A percentile compares a stretch with the other conserved stretches of the same genome.
Evolutionary conservation across 2,888 invertebrate genomes (phyloP).

Genomic region (Pyrocoelia pectoralis): DNA sequence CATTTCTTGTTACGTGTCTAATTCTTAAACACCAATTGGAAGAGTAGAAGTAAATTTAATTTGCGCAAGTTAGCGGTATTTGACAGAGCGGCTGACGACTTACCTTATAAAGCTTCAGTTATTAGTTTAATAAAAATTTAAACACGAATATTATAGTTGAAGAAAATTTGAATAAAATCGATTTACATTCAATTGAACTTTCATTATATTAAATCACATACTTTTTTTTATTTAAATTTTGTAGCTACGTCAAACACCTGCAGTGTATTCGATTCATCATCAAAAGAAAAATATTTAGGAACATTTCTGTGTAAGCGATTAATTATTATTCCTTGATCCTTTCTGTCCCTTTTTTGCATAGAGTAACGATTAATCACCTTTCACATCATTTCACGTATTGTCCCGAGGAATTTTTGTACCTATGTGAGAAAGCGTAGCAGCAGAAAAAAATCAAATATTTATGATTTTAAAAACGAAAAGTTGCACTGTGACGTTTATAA

Average conservation of each 20-base stretch:
- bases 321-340: conserved; percentile 3
- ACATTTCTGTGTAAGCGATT: conserved; percentile 1
- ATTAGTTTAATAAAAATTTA: background rate
- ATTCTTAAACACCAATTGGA: no score
- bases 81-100: background rate
- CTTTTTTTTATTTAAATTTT: conserved; percentile 5
- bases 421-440: background rate
- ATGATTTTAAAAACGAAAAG: conserved; percentile 22
- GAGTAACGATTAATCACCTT: conserved; percentile 2
- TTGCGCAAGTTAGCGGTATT: background rate
- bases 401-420: background rate
- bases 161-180: conserved; percentile 1
- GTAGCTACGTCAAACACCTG: conserved; percentile 4
- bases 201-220: background rate
- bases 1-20: no score
- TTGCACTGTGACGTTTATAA: conserved; percentile 18
- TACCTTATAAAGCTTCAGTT: background rate
- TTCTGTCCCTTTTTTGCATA: background rate
- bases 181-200: conserved; percentile 1
- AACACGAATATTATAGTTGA: background rate
- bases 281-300: conserved; percentile 4
- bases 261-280: conserved; percentile 2
- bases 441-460: conserved; percentile 18
- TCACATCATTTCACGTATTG: conserved; percentile 6
- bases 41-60: no score